phyloP scores from a whole-genome alignment of 30 jellyfish, hydroid and myxozoan species.

The Sanderia malayensis region DNA sequence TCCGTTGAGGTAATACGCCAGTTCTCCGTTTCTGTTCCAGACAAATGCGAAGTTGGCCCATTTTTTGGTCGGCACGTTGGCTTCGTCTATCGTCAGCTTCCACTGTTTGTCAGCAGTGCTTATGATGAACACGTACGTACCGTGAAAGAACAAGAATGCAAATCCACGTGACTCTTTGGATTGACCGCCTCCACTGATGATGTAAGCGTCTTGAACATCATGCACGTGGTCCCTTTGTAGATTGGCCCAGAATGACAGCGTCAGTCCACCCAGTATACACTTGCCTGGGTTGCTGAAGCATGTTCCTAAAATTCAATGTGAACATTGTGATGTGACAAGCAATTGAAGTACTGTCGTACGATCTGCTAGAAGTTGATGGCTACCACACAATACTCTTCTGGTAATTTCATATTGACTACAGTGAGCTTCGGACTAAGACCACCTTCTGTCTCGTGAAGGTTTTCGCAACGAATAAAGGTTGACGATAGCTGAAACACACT shows the following conservation, averaged over 20 bases:
- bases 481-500: no score
- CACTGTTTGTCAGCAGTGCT: conserved; percentile 88
- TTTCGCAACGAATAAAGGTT: no score
- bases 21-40: conserved; percentile 75
- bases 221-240: conserved; percentile 49
- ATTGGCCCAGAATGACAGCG: conserved; percentile 82
- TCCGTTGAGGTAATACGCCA: conserved; percentile 76
- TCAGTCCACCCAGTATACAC: conserved; percentile 95
- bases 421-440: no score
- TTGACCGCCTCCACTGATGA: conserved; percentile 98
- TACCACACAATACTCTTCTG: no score
- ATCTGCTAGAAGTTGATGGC: no score
- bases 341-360: no score
- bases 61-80: conserved; percentile 48
- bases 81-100: conserved; percentile 75
- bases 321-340: no score
- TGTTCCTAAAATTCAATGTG: conserved; percentile 75
- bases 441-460: no score
- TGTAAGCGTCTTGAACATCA: conserved; percentile 91
- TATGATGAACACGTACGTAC: conserved; percentile 78
- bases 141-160: conserved; percentile 94
- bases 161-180: conserved; percentile 97
- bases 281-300: conserved; percentile 98
- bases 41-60: conserved; percentile 84
- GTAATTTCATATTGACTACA: no score